These are phyloP conservation scores for Mylabris sibirica DNA, from an alignment of 2,888 invertebrate genomes.

Conservation along the genomic window DNA sequence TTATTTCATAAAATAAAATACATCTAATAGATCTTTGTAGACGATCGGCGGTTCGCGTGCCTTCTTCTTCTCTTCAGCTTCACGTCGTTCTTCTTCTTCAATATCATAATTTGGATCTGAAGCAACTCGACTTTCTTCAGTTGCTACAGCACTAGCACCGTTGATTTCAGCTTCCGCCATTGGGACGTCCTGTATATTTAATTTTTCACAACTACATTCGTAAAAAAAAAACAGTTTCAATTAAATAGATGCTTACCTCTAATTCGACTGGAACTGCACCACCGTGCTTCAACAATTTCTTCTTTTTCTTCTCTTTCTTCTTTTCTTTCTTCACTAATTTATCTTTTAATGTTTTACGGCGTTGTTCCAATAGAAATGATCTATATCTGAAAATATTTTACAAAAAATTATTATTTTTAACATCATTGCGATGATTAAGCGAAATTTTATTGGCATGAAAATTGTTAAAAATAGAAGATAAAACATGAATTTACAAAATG, in stretches of 20 bases:
- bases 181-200: slow-evolving; percentile 35
- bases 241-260: slow-evolving; percentile 48
- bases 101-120: slow-evolving; percentile 66
- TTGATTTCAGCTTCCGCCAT: slow-evolving; percentile 59
- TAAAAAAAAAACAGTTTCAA: too few species aligned
- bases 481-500: too few species aligned
- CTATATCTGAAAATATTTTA: slow-evolving; percentile 60
- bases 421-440: not conserved
- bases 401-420: slow-evolving; percentile 12
- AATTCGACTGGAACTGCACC: slow-evolving; percentile 51
- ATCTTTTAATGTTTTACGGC: slow-evolving; percentile 73
- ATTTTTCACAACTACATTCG: too few species aligned
- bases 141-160: slow-evolving; percentile 54
- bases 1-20: slow-evolving; percentile 57
- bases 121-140: slow-evolving; percentile 59
- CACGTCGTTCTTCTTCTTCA: slow-evolving; percentile 71
- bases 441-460: not conserved
- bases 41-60: slow-evolving; percentile 82
- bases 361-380: slow-evolving; percentile 73
- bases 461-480: too few species aligned
- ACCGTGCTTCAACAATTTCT: slow-evolving; percentile 65
- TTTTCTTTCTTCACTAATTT: slow-evolving; percentile 77
- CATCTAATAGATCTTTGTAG: slow-evolving; percentile 74
- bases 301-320: slow-evolving; percentile 75
- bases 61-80: slow-evolving; percentile 75